These are phyloP conservation scores for Conus ventricosus DNA, from an alignment of 1,140 invertebrate species.

Conservation along the genomic window DNA sequence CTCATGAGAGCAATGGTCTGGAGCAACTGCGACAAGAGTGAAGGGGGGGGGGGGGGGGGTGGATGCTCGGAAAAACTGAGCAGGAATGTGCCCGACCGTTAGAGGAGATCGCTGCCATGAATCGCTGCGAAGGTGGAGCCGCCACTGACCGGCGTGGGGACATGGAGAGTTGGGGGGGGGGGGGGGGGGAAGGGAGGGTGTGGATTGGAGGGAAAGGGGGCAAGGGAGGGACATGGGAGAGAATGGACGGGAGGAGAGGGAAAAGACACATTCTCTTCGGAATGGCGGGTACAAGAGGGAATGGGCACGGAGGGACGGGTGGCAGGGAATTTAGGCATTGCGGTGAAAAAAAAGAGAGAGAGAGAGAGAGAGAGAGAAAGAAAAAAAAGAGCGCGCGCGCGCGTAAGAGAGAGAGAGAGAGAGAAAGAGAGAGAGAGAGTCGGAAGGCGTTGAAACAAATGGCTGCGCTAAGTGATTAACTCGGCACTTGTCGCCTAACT, in stretches of 20 bases:
- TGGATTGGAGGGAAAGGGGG: neutral
- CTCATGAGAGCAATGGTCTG: neutral
- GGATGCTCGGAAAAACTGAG: neutral
- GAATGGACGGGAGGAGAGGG: neutral
- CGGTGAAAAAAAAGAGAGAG: neutral
- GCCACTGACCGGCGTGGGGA: neutral
- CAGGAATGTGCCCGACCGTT: too few relatives aligned
- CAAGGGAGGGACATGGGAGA: neutral
- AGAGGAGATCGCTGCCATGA: neutral
- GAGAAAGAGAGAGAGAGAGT: neutral
- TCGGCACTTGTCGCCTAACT: conserved; percentile 38
- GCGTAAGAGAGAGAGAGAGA: neutral
- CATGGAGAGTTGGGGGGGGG: conserved; percentile 12
- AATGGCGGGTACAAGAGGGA: neutral
- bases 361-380: neutral
- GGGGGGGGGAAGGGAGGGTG: too few relatives aligned
- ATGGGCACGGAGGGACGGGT: neutral
- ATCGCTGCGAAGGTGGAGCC: neutral
- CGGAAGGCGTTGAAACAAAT: conserved; percentile 37
- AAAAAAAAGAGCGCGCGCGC: neutral
- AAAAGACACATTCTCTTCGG: neutral
- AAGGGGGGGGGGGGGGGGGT: neutral
- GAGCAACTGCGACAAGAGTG: neutral
- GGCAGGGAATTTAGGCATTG: neutral
- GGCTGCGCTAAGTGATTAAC: conserved; percentile 36